Evolutionary conservation across 1,140 invertebrate species (phyloP).

Genomic region (Saccostrea glomerata): DNA sequence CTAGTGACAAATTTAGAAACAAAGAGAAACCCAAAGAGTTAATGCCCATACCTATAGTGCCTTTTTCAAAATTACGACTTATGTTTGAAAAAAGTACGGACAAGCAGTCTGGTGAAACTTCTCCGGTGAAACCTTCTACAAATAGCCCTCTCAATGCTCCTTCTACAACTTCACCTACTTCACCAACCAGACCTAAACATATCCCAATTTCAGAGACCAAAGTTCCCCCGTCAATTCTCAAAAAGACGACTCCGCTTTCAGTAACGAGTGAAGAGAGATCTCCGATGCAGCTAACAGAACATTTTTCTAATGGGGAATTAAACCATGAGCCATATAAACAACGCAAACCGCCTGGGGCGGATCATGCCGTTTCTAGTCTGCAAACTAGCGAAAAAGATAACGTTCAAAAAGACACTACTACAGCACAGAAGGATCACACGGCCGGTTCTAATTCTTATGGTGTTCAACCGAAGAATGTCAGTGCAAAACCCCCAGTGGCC

Average conservation of each 20-base stretch:
- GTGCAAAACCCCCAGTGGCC: not conserved
- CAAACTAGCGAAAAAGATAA: not conserved
- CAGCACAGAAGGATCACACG: not conserved
- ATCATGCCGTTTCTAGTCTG: not conserved
- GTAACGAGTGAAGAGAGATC: conserved; percentile 39
- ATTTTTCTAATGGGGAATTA: conserved; percentile 29
- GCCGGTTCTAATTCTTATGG: not conserved
- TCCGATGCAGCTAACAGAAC: conserved; percentile 8
- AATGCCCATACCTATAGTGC: conserved; percentile 74
- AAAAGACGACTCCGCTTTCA: conserved; percentile 41
- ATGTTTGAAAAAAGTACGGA: conserved; percentile 74
- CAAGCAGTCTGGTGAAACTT: not conserved
- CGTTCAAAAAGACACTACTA: not conserved
- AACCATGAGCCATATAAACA: conserved; percentile 41
- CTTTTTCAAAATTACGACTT: conserved; percentile 72
- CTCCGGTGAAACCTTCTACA: conserved; percentile 4
- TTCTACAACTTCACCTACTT: not conserved
- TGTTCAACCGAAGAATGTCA: conserved; percentile 8
- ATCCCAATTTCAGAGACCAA: conserved; percentile 10
- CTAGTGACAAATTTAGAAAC: conserved; percentile 71
- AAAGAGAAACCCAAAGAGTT: conserved; percentile 71
- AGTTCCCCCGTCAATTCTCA: conserved; percentile 41
- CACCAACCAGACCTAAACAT: conserved; percentile 20
- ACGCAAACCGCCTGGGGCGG: conserved; percentile 27
- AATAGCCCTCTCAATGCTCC: conserved; percentile 21